Evolutionary conservation across 2,888 invertebrate genomes (phyloP).

Genomic region (Lydus trimaculatus): DNA sequence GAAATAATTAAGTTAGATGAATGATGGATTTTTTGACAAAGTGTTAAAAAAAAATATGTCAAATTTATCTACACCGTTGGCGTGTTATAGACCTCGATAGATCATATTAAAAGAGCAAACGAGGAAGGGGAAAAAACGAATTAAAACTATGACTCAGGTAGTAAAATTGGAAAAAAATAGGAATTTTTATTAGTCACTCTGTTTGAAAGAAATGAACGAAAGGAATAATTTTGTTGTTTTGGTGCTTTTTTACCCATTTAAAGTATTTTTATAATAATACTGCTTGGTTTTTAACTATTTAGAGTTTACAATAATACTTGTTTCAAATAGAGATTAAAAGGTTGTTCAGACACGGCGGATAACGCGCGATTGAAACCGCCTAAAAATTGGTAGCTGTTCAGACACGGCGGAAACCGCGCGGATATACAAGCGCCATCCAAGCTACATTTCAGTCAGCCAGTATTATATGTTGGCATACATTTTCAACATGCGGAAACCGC

Average conservation of each 20-base stretch:
- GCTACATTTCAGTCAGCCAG: no score
- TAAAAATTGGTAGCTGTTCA: no score
- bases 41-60: background rate
- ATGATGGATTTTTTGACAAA: background rate
- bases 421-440: no score
- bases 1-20: background rate
- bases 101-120: background rate
- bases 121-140: background rate
- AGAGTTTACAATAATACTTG: no score
- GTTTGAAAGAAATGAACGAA: background rate
- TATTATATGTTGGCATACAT: no score
- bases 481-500: no score
- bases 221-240: no score
- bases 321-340: no score
- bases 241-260: background rate
- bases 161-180: background rate
- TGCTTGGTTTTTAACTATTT: background rate
- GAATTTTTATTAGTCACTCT: background rate
- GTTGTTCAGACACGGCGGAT: no score
- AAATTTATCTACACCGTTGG: background rate
- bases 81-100: background rate
- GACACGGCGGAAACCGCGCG: no score
- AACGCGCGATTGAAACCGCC: no score
- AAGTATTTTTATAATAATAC: background rate
- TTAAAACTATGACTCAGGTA: background rate